Evolutionary conservation across 2,888 invertebrate genomes (phyloP), one percentile per base, ranked within the genome.

Genomic region (Sturmia bella): DNA sequence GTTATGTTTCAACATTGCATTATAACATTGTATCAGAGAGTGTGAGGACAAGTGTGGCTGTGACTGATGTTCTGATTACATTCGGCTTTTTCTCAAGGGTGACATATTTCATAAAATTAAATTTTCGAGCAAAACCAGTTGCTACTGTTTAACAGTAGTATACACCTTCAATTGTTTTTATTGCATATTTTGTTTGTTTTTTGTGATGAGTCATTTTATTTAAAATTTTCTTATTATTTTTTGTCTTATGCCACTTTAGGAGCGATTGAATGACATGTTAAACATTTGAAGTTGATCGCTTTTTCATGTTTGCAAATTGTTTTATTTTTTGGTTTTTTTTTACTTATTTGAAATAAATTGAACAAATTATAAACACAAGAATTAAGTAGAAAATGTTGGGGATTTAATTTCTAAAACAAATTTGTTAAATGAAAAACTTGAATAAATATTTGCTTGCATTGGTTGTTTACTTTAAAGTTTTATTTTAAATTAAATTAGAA

Each of bases 281-380:
- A 41, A 15, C 17, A 61, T 61, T 41, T 68, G 39, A 66, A 57
- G 66, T 79, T 79, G 59, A 72, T 73, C 52, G 66, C 59, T 68
- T 73, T 79, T 78, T 78, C 72, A 52, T 66, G 74, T 66, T 27
- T 57, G 24, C 6, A 37, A 59, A 56, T 21, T 52, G 15, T 11
- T 48, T 61, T 32, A 54, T 68, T 50, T 68, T 50, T 13, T 56
- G 15, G 37, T 3, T 15, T 63, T 0, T 52, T 43, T 61, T 52
- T 39, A 4, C 27, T 6, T n/a, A n/a, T n/a, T n/a, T n/a, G n/a
- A 50, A 0, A 57, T 6, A 61, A 41, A 43, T 52, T 43, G 19
- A 32, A 1, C 3, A 13, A 72, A 32, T 9, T 27, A 6, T 12
- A 12, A 21, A 15, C 2, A 15, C n/a, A 15, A 45, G 19, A 21